phyloP scores from a whole-genome alignment of 2,888 invertebrate genomes.

The Aphidius colemani region DNA sequence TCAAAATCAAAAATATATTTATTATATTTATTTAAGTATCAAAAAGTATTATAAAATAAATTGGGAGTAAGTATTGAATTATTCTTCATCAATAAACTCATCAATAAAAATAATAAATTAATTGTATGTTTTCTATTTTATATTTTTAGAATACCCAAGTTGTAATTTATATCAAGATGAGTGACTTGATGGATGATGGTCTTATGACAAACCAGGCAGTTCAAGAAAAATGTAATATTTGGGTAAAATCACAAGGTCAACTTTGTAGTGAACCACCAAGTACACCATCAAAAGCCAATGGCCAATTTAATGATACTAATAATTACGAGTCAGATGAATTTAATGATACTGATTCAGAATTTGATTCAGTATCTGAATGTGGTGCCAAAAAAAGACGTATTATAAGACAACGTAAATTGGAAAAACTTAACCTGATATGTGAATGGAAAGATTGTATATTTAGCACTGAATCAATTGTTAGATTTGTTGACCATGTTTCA shows the following conservation, averaged over 20 bases:
- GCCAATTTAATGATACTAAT: slow-evolving; percentile 2
- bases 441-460: slow-evolving; percentile 66
- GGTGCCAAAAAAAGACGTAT: slow-evolving; percentile 47
- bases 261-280: slow-evolving; percentile 19
- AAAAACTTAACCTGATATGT: slow-evolving; percentile 62
- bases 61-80: no score
- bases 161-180: slow-evolving; percentile 32
- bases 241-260: slow-evolving; percentile 48
- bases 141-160: no score
- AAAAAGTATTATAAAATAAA: no score
- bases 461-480: slow-evolving; percentile 57
- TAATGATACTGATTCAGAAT: slow-evolving; percentile 54
- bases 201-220: slow-evolving; percentile 46
- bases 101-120: no score
- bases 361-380: slow-evolving; percentile 56
- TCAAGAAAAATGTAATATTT: slow-evolving; percentile 48
- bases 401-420: slow-evolving; percentile 49
- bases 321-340: slow-evolving; percentile 46
- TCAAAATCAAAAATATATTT: no score
- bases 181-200: slow-evolving; percentile 36
- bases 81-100: no score
- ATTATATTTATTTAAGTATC: no score
- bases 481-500: slow-evolving; percentile 66
- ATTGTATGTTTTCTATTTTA: no score
- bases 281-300: slow-evolving; percentile 34